Evolutionary conservation across 2,797 vertebrate species (phyloP).

Genomic region (Phylloscopus collybita): DNA sequence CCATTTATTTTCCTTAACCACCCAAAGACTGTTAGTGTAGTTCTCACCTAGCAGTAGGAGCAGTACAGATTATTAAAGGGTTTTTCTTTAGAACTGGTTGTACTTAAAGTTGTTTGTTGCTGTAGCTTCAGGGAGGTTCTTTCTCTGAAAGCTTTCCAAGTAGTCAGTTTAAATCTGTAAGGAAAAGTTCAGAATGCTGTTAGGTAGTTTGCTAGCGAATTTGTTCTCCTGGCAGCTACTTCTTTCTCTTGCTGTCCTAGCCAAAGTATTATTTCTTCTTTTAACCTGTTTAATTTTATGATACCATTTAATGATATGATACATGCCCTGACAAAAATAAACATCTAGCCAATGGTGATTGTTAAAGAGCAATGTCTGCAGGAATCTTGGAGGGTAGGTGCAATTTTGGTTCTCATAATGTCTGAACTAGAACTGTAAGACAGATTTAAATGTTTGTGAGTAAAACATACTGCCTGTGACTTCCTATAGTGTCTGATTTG

Average conservation of each 20-base stretch:
- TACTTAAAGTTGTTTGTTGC: not conserved
- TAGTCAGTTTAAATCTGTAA: not conserved
- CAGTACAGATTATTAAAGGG: not conserved
- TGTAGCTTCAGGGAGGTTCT: not conserved
- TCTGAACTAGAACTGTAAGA: not conserved
- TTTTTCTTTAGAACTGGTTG: not conserved
- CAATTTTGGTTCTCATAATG: not conserved
- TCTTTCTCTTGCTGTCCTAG: not conserved
- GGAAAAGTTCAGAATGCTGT: not conserved
- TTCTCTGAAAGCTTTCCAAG: not conserved
- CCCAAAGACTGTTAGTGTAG: not conserved
- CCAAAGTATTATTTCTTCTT: not conserved
- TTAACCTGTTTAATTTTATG: not conserved
- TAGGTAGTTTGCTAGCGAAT: not conserved
- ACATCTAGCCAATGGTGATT: not conserved
- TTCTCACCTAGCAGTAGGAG: not conserved
- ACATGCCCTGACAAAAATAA: not conserved
- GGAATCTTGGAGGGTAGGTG: not conserved
- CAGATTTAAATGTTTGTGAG: not conserved
- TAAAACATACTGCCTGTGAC: not conserved
- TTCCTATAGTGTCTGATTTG: not conserved
- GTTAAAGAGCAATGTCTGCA: not conserved
- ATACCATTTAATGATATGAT: not conserved
- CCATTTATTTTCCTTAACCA: not conserved
- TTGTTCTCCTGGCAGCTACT: not conserved